These are phyloP conservation scores for Sipha flava DNA, from an alignment of 1,140 invertebrate species.

Conservation along the genomic window DNA sequence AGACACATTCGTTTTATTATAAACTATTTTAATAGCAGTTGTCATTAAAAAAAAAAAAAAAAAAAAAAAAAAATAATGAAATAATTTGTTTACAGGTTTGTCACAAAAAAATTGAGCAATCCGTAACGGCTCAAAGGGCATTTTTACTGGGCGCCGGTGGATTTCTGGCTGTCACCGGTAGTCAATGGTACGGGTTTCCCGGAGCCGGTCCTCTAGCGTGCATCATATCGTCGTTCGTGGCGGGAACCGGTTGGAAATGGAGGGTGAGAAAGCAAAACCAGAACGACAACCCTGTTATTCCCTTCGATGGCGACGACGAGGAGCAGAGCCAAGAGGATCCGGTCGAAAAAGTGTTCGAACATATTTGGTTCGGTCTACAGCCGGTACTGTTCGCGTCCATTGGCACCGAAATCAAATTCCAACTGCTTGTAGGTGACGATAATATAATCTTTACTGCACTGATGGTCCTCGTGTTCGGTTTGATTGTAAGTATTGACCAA, in stretches of 20 bases:
- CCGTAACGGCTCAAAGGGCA: constrained; percentile 42
- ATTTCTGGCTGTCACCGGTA: constrained; percentile 54
- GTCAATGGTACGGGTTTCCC: constrained; percentile 49
- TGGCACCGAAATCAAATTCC: constrained; percentile 52
- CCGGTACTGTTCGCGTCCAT: constrained; percentile 62
- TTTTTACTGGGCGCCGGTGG: constrained; percentile 51
- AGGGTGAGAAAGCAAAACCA: not conserved
- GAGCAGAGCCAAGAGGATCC: constrained; percentile 43
- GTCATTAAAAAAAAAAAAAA: no score
- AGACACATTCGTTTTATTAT: no score
- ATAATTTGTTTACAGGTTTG: no score
- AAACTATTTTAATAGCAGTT: no score
- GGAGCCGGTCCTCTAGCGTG: constrained; percentile 57
- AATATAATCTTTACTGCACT: not conserved
- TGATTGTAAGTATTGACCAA: constrained; percentile 25
- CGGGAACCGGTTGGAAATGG: constrained; percentile 47
- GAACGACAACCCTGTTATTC: no score
- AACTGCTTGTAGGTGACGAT: not conserved
- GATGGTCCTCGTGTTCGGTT: not conserved
- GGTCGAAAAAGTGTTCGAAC: constrained; percentile 42
- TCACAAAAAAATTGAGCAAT: not conserved
- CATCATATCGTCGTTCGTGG: constrained; percentile 55
- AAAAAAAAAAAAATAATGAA: no score
- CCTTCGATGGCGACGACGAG: not conserved
- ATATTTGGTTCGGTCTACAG: constrained; percentile 56